phyloP scores from a whole-genome alignment of 2,888 invertebrate species.

The Eledone cirrhosa region DNA sequence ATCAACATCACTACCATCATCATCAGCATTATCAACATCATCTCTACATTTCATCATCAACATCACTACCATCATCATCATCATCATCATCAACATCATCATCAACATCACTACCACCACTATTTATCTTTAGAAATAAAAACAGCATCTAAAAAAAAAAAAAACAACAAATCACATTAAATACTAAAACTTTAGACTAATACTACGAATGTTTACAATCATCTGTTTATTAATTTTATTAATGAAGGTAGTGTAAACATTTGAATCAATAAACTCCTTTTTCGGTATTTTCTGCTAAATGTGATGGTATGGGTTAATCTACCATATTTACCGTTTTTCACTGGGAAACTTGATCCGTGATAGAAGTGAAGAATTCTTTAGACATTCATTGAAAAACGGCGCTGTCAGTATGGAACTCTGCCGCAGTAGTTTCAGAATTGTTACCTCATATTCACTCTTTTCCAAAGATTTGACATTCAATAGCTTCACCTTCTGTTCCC shows the following conservation, averaged over 20 bases:
- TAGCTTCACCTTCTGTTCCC: conserved; percentile 31
- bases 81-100: no score
- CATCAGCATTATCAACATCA: no score
- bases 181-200: no score
- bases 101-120: no score
- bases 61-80: no score
- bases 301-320: not conserved
- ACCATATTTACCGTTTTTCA: conserved; percentile 19
- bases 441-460: conserved; percentile 37
- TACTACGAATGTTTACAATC: no score
- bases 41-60: no score
- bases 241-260: not conserved
- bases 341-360: conserved; percentile 10
- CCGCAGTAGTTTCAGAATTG: conserved; percentile 33
- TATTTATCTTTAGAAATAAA: no score
- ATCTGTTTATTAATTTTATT: no score
- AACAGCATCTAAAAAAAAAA: no score
- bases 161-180: no score
- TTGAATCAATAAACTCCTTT: not conserved
- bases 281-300: not conserved
- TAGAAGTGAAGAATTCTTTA: conserved; percentile 27
- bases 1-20: no score
- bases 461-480: conserved; percentile 35
- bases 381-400: conserved; percentile 32
- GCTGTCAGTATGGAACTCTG: conserved; percentile 20